Evolutionary conservation across 2,888 invertebrate genomes (phyloP).

Genomic region (Caenorhabditis uteleia): DNA sequence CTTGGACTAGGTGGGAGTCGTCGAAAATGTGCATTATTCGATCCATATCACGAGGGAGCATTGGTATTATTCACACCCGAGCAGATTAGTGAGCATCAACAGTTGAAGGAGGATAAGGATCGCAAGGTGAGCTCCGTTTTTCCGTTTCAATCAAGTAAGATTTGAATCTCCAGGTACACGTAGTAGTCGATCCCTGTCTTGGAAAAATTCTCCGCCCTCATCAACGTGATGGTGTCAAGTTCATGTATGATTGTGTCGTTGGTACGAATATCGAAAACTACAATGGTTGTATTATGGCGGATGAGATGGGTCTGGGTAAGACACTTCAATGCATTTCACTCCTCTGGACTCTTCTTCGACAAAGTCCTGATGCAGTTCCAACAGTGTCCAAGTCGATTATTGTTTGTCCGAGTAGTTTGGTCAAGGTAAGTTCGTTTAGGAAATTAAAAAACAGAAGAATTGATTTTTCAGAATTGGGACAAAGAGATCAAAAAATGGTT

Average conservation of each 20-base stretch:
- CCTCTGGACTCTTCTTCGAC: constrained; percentile 75
- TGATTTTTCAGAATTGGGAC: constrained; percentile 82
- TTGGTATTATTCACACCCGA: constrained; percentile 86
- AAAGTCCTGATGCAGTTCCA: constrained; percentile 89
- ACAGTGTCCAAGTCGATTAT: constrained; percentile 89
- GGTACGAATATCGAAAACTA: constrained; percentile 76
- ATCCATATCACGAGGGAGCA: constrained; percentile 67
- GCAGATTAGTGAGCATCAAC: constrained; percentile 82
- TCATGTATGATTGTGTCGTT: constrained; percentile 98
- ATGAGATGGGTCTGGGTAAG: constrained; percentile 93
- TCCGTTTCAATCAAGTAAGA: constrained; percentile 74
- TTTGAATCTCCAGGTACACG: constrained; percentile 80
- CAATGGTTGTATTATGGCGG: constrained; percentile 96
- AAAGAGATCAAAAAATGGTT: constrained; percentile 98
- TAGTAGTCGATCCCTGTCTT: constrained; percentile 93
- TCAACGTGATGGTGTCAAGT: constrained; percentile 97
- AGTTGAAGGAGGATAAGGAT: constrained; percentile 80
- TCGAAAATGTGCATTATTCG: constrained; percentile 56
- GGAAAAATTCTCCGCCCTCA: constrained; percentile 91
- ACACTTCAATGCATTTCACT: constrained; percentile 95
- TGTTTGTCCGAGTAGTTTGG: constrained; percentile 94
- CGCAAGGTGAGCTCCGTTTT: too few relatives aligned
- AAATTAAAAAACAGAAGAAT: not conserved
- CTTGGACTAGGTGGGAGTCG: constrained; percentile 59
- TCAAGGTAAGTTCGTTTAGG: constrained; percentile 75